phyloP scores from a whole-genome alignment of 2,113 vertebrate species.

The Ictalurus punctatus region DNA sequence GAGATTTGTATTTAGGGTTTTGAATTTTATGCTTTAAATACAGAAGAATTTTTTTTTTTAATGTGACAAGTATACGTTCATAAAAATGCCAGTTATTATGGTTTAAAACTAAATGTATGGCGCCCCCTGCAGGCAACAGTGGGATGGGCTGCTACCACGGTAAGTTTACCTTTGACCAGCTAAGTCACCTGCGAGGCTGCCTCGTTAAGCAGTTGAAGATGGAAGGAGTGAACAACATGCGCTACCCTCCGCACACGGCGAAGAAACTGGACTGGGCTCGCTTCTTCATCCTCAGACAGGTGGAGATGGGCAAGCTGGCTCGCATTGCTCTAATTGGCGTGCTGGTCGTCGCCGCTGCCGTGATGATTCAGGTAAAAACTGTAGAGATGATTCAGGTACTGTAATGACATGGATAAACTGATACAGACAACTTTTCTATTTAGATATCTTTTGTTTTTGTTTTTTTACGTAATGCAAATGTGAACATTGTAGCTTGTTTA shows the following conservation, averaged over 20 bases:
- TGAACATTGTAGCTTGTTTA: not conserved
- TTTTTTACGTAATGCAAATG: not conserved
- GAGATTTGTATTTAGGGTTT: not conserved
- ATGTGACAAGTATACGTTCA: not conserved
- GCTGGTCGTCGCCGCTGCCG: slow-evolving; percentile 65
- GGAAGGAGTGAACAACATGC: slow-evolving; percentile 72
- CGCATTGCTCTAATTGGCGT: slow-evolving; percentile 65
- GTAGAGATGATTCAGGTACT: not conserved
- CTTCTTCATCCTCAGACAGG: slow-evolving; percentile 75
- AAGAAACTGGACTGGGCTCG: slow-evolving; percentile 82
- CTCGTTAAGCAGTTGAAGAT: slow-evolving; percentile 82
- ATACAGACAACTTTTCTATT: not conserved
- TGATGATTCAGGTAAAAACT: slow-evolving; percentile 65
- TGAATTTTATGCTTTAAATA: not conserved
- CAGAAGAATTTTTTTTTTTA: not conserved
- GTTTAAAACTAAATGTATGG: not conserved
- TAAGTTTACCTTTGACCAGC: slow-evolving; percentile 80
- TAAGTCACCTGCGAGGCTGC: slow-evolving; percentile 83
- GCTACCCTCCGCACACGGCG: slow-evolving; percentile 81
- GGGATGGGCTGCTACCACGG: slow-evolving; percentile 89
- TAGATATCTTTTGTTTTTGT: not conserved
- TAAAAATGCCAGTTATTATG: not conserved
- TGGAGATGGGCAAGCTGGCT: slow-evolving; percentile 64
- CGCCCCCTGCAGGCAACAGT: slow-evolving; percentile 77
- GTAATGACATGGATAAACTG: not conserved